Base-by-base conservation (phyloP, 1,140 invertebrate genomes). In the Sminthurides bifidus region DNA sequence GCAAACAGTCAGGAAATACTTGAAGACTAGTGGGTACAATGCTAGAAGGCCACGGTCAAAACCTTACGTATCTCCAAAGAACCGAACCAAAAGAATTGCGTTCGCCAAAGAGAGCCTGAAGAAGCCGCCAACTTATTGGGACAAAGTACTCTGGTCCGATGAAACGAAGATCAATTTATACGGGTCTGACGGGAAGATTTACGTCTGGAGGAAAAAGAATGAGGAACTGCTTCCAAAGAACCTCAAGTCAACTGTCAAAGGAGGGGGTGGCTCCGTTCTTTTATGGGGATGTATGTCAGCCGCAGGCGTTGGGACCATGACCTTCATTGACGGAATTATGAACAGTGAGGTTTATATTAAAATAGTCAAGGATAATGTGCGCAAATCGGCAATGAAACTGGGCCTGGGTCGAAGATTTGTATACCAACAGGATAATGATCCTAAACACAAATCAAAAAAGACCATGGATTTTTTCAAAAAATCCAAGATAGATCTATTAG, bases 371-470 rank as follows among this genome's bases (percentile, higher is more conserved):
- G 6, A 60, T 0, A 56, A 68, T 63, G 43, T 63, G 17, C 33
- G 43, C 45, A 10, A 35, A 35, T 56, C 59, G 61, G 63, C 64
- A 27, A 23, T 37, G 33, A 66, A 65, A 54, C 29, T 59, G 19
- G 27, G 44, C 4, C 19, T 61, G 38, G 26, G n/a, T 54, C 45
- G n/a, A 33, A n/a, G 21, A n/a, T 56, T 54, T 66, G 55, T 57
- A 23, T 68, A 66, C 27, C 55, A 66, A 45, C 61, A 71, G 43
- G 66, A 70, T 53, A 70, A 70, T 26, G 68, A 70, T 54, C 64
- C 66, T 10, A 70, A 71, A 44, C 66, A 71, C 37, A 68, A 64
- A 10, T 48, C 63, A 19, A 17, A 48, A 17, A 54, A 63, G 26
- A 55, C 52, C 1, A 64, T 55, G 37, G 40, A 65, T 31, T 69